Conservation (phyloP, 2,797 vertebrate genomes). For the Anas flavirostris region DNA sequence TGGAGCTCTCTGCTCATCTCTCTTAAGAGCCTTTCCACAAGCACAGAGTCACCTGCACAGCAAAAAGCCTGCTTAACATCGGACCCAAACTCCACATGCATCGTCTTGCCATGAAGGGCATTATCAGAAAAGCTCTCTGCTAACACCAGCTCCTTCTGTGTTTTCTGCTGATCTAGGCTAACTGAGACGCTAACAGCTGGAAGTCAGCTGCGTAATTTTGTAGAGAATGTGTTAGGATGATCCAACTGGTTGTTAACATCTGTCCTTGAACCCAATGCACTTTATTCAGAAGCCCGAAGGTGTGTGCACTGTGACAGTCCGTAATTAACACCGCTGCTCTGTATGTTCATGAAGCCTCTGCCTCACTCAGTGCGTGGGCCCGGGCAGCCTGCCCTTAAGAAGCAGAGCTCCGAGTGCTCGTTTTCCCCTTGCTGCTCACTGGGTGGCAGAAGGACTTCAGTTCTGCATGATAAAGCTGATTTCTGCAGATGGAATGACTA, state of each 20-base stretch:
- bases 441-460: neutral
- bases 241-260: neutral
- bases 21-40: neutral
- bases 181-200: neutral
- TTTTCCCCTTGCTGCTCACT: neutral
- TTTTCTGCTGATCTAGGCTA: neutral
- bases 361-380: neutral
- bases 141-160: neutral
- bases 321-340: neutral
- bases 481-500: neutral
- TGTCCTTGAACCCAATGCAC: accelerated
- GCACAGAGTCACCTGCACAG: neutral
- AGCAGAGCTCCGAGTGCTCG: neutral
- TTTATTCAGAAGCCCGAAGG: neutral
- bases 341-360: neutral
- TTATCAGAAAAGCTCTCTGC: neutral
- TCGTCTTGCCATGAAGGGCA: neutral
- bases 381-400: neutral
- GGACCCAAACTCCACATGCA: accelerated
- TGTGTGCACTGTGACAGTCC: accelerated
- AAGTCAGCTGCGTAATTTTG: neutral
- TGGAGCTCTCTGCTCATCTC: neutral
- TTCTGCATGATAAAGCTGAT: neutral
- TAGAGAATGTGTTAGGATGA: neutral
- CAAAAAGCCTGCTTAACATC: neutral